Base-by-base conservation (phyloP, 2,797 vertebrate genomes). In the Lateolabrax maculatus region DNA sequence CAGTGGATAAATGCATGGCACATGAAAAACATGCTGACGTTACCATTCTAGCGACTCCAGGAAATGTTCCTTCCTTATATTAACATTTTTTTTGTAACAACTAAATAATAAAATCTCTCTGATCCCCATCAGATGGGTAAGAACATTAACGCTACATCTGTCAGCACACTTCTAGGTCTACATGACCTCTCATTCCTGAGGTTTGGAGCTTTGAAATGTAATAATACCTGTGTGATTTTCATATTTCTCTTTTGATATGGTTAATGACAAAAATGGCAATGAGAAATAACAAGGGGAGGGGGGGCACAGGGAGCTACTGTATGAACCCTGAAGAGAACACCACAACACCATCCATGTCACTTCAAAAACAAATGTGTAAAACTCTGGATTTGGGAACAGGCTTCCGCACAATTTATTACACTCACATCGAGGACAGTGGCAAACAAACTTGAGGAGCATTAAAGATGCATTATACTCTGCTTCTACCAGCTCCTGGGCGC, bases 61-160 rank as follows among this genome's bases (percentile, higher is more conserved):
- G 31, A 71, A 37, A 23, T 34, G 21, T 36, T 53, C n/a, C 46
- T 52, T 77, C 44, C 29, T 41, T 23, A 60, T 27, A 56, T 36
- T 37, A 67, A 52, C 44, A 64, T 9, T 13, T 69, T 73, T n/a
- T 67, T 46, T 75, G 4, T 15, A 27, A 75, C 10, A 77, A 62
- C 16, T 57, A 74, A 81, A 76, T 36, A 29, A 5, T 70, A 58
- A 41, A 56, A 60, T 56, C 36, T 55, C 51, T 63, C 23, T 36
- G 60, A 61, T 49, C 39, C 73, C 57, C 68, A 44, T 87, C 48
- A 72, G 21, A 82, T 55, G 62, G 73, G 55, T 79, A 43, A 80
- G 52, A 80, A 84, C 71, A 84, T 75, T 66, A 85, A 91, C 77
- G 87, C 89, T 92, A 94, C 92, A 90, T 89, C 76, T 82, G 71